Evolutionary conservation across 2,888 invertebrate genomes (phyloP), one percentile per base, ranked within the genome.

Genomic region (Hyles lineata): DNA sequence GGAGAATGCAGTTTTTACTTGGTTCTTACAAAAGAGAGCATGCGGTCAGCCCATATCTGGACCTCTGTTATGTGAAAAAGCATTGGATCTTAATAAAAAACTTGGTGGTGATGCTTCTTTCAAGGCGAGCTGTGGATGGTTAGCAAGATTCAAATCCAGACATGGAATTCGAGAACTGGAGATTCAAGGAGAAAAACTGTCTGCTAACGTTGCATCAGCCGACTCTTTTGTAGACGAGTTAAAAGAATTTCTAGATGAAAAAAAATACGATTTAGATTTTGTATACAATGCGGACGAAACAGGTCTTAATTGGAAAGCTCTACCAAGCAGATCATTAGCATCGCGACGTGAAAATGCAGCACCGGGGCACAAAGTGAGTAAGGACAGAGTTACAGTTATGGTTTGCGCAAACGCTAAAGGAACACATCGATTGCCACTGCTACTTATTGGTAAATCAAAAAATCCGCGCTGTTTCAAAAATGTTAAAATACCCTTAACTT

Each of bases 261-360:
- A 74, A 71, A 72, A 76, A 75, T 75, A 73, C 71, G 72, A 72
- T 74, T 71, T 74, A 15, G 74, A 74, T 72, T 71, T 74, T 70
- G 73, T 77, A 71, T 75, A 77, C 71, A 77, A 75, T 74, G 75
- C 76, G 62, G 75, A 77, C 71, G 75, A 77, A 73, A 73, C 74
- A 15, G 75, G 76, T 69, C 73, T 76, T n/a, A 70, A 74, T 76
- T 79, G 77, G 76, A 76, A 75, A 73, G 74, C 72, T 74, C 73
- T 76, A 74, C 76, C 76, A 29, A 71, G 63, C 72, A 74, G 75
- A 77, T 73, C 76, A 72, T 60, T 74, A 71, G 75, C 74, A 72
- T 78, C 60, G 72, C 69, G 69, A 70, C 72, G 50, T 75, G 74
- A 76, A 73, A 72, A 73, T 73, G 72, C 73, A 73, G 76, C 75